Percentiles rank a stretch among this genome's conserved stretches.
phyloP scores from a whole-genome alignment of 2,113 vertebrate species.

The Spizaetus ornatus region DNA sequence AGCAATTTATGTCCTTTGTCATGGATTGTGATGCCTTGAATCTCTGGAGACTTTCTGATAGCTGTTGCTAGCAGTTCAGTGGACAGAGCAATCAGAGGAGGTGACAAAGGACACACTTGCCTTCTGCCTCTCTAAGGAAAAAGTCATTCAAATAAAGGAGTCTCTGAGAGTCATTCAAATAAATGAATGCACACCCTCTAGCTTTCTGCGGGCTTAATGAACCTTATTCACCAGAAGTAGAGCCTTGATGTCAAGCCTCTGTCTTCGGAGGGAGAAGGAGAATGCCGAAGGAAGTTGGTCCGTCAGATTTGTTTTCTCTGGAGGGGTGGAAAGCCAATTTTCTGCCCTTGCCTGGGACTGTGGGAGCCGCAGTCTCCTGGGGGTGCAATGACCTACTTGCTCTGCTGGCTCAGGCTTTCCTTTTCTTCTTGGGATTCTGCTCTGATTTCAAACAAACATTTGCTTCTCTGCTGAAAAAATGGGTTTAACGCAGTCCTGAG shows the following conservation, averaged over 20 bases:
- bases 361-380: background rate
- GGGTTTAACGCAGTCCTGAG: background rate
- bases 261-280: background rate
- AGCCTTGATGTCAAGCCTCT: conserved; percentile 10
- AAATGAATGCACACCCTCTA: conserved; percentile 65
- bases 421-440: background rate
- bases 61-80: conserved; percentile 48
- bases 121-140: conserved; percentile 54
- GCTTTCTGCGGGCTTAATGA: conserved; percentile 53
- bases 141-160: conserved; percentile 61
- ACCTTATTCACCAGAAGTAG: conserved; percentile 31
- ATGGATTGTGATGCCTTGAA: conserved; percentile 28
- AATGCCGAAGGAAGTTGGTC: background rate
- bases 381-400: background rate
- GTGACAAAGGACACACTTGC: conserved; percentile 65
- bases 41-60: conserved; percentile 56
- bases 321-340: background rate
- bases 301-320: background rate
- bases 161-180: conserved; percentile 51
- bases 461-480: background rate
- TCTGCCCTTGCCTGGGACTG: background rate
- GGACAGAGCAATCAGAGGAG: conserved; percentile 60
- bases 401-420: background rate
- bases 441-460: conserved; percentile 1
- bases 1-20: conserved; percentile 58